Percentiles rank a stretch among this genome's conserved stretches.
Evolutionary conservation across 1,140 invertebrate genomes (phyloP).

Genomic region (Listronotus bonariensis): DNA sequence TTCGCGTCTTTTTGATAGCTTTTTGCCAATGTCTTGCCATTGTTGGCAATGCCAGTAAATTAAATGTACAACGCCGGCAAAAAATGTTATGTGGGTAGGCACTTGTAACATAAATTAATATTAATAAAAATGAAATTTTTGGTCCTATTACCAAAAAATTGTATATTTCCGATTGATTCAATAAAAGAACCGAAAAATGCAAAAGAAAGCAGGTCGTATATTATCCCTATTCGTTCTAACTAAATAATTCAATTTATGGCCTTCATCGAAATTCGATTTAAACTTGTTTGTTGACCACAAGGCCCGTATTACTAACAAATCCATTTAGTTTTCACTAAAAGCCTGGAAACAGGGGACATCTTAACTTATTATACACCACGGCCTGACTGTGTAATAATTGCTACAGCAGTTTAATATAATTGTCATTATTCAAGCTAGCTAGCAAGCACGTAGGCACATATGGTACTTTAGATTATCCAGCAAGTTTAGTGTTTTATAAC

Average conservation of each 20-base stretch:
- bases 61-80: too few relatives aligned
- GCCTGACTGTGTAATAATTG: constrained; percentile 26
- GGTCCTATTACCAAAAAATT: too few relatives aligned
- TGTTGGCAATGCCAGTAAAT: too few relatives aligned
- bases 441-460: constrained; percentile 21
- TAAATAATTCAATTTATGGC: not conserved
- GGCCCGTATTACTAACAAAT: constrained; percentile 18
- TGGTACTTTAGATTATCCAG: constrained; percentile 31
- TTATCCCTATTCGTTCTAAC: not conserved
- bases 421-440: constrained; percentile 25
- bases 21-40: too few relatives aligned
- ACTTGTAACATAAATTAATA: too few relatives aligned
- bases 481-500: constrained; percentile 9
- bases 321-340: constrained; percentile 21
- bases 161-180: too few relatives aligned
- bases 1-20: too few relatives aligned
- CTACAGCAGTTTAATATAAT: constrained; percentile 23
- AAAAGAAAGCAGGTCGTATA: not conserved
- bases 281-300: constrained; percentile 22
- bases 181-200: too few relatives aligned
- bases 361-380: constrained; percentile 27
- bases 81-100: too few relatives aligned
- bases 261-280: constrained; percentile 16
- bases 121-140: too few relatives aligned
- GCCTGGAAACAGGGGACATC: constrained; percentile 23